Evolutionary conservation across 92 coral and sea anemone species (phyloP).

Genomic region (Epizoanthus scotinus): DNA sequence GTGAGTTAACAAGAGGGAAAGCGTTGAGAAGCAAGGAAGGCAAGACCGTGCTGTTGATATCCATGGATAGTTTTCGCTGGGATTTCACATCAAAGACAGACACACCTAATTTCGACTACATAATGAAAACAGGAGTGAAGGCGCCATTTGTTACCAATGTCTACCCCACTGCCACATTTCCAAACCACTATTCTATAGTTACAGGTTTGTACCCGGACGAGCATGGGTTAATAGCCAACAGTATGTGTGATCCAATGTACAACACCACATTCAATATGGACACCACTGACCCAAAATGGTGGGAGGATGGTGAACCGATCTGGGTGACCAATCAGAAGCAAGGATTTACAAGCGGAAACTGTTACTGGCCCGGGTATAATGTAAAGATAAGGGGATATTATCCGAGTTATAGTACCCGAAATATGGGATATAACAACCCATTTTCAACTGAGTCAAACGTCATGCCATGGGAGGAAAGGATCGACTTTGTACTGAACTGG

Average conservation of each 20-base stretch:
- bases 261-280: constrained; percentile 57
- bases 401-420: constrained; percentile 57
- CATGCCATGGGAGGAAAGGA: constrained; percentile 62
- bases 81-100: constrained; percentile 63
- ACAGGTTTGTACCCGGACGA: constrained; percentile 88
- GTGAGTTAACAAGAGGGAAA: no score
- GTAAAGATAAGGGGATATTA: constrained; percentile 57
- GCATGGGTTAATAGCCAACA: constrained; percentile 78
- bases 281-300: constrained; percentile 78
- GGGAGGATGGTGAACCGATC: constrained; percentile 82
- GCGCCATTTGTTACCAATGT: constrained; percentile 75
- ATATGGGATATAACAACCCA: constrained; percentile 47
- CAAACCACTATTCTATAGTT: constrained; percentile 76
- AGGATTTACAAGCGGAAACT: constrained; percentile 75
- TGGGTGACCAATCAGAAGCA: constrained; percentile 88
- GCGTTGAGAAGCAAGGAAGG: no score
- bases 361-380: constrained; percentile 84
- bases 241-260: constrained; percentile 77
- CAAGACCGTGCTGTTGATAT: constrained; percentile 66
- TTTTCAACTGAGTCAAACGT: constrained; percentile 35
- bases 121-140: constrained; percentile 65
- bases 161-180: constrained; percentile 73
- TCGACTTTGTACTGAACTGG: constrained; percentile 73
- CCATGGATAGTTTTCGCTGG: constrained; percentile 88
- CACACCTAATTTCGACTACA: constrained; percentile 67